A percentile compares a stretch with the other conserved stretches of the same genome.
Evolutionary conservation across 2,797 vertebrate species (phyloP).

Genomic region (Leuciscus waleckii): DNA sequence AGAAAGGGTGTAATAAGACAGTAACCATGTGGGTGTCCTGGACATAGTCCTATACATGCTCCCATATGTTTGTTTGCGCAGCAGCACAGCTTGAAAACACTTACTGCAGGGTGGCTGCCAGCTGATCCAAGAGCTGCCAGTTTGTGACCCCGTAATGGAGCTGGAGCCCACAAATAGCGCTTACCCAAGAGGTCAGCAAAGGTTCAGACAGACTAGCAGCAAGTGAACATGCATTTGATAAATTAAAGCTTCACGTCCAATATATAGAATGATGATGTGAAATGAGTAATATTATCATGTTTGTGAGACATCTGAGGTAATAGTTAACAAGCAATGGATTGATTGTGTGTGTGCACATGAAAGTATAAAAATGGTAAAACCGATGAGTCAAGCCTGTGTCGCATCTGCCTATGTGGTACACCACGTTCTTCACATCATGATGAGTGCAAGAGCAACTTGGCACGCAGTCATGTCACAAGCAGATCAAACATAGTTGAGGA

Average conservation of each 20-base stretch:
- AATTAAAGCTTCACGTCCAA: not conserved
- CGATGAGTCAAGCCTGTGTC: slow-evolving; percentile 4
- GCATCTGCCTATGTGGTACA: not conserved
- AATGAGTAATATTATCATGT: not conserved
- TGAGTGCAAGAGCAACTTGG: slow-evolving; percentile 17
- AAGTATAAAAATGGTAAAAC: not conserved
- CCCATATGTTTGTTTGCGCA: slow-evolving; percentile 37
- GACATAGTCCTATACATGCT: slow-evolving; percentile 6
- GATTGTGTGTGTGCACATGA: not conserved
- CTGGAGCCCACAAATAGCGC: slow-evolving; percentile 49
- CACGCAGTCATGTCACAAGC: slow-evolving; percentile 5
- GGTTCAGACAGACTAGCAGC: slow-evolving; percentile 32
- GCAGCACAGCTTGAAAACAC: slow-evolving; percentile 58
- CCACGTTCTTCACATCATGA: not conserved
- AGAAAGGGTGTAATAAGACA: slow-evolving; percentile 28
- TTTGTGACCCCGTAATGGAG: slow-evolving; percentile 55
- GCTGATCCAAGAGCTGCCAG: slow-evolving; percentile 50
- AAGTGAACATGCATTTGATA: not conserved
- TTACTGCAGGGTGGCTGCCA: slow-evolving; percentile 55
- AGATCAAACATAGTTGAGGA: slow-evolving; percentile 1
- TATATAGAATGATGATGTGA: not conserved
- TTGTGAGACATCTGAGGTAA: not conserved
- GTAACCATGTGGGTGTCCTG: slow-evolving; percentile 50
- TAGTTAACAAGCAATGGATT: not conserved
- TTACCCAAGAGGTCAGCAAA: slow-evolving; percentile 35